Conservation (phyloP, 2,888 invertebrate genomes). For the Lycophotia porphyrea region DNA sequence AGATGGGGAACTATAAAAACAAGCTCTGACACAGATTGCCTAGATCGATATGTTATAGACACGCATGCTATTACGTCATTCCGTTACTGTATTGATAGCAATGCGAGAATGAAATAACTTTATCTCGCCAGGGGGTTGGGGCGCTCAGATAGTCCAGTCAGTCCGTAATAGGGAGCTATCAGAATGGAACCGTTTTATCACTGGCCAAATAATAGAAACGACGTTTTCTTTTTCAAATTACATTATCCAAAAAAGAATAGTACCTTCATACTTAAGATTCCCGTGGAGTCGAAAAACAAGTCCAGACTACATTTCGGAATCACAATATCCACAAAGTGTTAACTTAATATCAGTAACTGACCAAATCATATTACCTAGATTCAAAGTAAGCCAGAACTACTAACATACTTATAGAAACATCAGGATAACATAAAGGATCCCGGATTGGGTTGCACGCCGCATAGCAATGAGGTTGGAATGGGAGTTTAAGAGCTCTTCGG, state of each 20-base stretch:
- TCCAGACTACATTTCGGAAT: constrained; percentile 3
- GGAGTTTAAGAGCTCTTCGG: constrained; percentile 60
- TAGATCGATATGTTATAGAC: constrained; percentile 53
- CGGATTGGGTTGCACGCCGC: constrained; percentile 68
- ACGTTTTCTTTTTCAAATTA: constrained; percentile 1
- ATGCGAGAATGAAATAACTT: constrained; percentile 56
- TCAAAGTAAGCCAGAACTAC: constrained; percentile 22
- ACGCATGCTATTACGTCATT: constrained; percentile 58
- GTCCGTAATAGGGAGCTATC: constrained; percentile 32
- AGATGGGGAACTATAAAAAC: constrained; percentile 39
- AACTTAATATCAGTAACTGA: constrained; percentile 16
- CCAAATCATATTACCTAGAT: constrained; percentile 11
- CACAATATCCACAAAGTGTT: not conserved
- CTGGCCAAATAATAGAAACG: constrained; percentile 12
- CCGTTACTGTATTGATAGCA: constrained; percentile 50
- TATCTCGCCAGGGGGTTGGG: constrained; percentile 46
- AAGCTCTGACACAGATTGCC: constrained; percentile 32
- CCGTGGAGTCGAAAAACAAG: not conserved
- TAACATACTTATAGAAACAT: constrained; percentile 52
- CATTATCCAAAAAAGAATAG: not conserved
- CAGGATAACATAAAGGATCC: constrained; percentile 56
- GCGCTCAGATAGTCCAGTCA: constrained; percentile 25
- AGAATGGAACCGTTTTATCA: constrained; percentile 31
- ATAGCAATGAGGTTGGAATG: constrained; percentile 70
- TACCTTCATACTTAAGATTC: not conserved